A percentile compares a stretch with the other conserved stretches of the same genome.
phyloP scores from a whole-genome alignment of 1,140 invertebrate genomes.

The Drosophila lacteicornis region DNA sequence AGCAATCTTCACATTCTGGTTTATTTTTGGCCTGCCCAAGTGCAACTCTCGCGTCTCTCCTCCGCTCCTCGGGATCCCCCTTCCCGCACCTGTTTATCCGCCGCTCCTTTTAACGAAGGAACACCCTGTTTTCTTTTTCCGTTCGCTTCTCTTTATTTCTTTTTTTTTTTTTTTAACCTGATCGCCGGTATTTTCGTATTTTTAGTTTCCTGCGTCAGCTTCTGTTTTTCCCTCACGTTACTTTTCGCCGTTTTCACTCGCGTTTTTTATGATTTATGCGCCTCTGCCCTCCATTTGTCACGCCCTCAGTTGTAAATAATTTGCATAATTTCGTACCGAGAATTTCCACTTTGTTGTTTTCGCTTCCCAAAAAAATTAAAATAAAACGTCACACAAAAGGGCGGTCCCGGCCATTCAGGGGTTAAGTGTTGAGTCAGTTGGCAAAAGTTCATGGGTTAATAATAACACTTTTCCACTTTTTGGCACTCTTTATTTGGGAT shows the following conservation, averaged over 20 bases:
- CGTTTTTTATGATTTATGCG: conserved; percentile 65
- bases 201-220: conserved; percentile 68
- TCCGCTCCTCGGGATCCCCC: conserved; percentile 2
- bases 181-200: conserved; percentile 74
- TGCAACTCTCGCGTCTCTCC: conserved; percentile 27
- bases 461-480: neutral
- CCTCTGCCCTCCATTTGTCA: conserved; percentile 39
- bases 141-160: conserved; percentile 15
- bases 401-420: conserved; percentile 12
- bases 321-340: conserved; percentile 46
- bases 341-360: conserved; percentile 10
- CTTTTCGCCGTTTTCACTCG: conserved; percentile 36
- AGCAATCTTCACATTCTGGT: conserved; percentile 46
- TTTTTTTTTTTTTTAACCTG: conserved; percentile 37
- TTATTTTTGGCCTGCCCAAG: conserved; percentile 48
- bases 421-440: conserved; percentile 24
- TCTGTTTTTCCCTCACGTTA: conserved; percentile 48
- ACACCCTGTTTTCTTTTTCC: conserved; percentile 63
- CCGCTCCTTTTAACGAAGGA: conserved; percentile 27
- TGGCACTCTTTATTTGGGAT: conserved; percentile 7
- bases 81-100: conserved; percentile 60
- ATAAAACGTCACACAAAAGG: conserved; percentile 19
- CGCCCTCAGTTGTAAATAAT: conserved; percentile 48
- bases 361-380: conserved; percentile 15
- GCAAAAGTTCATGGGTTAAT: conserved; percentile 19